phyloP scores from a whole-genome alignment of 2,113 vertebrate species.

The Anarhynchus alexandrinus region DNA sequence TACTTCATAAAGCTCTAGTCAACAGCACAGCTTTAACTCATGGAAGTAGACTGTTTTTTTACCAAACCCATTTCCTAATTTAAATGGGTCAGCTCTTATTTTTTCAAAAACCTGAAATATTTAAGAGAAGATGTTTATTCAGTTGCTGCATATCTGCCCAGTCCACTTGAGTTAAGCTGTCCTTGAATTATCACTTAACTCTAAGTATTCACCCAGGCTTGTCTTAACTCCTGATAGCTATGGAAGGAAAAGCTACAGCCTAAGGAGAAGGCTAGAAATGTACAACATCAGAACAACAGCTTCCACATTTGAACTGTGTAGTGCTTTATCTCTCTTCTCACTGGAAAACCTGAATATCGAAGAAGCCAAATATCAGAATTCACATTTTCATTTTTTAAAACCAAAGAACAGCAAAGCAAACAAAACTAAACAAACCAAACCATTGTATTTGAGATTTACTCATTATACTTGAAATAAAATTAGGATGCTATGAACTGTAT shows the following conservation, averaged over 20 bases:
- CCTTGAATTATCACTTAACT: neutral
- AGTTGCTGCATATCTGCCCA: neutral
- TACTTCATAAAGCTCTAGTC: neutral
- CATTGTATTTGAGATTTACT: neutral
- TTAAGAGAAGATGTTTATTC: neutral
- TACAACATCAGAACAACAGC: neutral
- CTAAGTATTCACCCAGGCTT: neutral
- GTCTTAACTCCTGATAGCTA: neutral
- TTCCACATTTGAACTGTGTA: neutral
- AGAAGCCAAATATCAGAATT: neutral
- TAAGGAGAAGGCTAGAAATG: neutral
- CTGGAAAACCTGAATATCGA: neutral
- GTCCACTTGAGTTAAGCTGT: neutral
- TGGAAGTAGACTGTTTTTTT: neutral
- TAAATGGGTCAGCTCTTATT: neutral
- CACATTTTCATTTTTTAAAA: neutral
- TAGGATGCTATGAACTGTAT: neutral
- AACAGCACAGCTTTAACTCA: neutral
- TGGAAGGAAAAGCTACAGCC: neutral
- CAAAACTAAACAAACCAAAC: fast-evolving
- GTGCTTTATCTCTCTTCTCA: neutral
- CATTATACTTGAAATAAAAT: neutral
- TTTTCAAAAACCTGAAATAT: neutral
- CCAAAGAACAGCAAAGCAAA: neutral
- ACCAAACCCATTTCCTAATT: neutral